phyloP scores from a whole-genome alignment of 2,113 vertebrate genomes.

The Notarius lentiginosus region DNA sequence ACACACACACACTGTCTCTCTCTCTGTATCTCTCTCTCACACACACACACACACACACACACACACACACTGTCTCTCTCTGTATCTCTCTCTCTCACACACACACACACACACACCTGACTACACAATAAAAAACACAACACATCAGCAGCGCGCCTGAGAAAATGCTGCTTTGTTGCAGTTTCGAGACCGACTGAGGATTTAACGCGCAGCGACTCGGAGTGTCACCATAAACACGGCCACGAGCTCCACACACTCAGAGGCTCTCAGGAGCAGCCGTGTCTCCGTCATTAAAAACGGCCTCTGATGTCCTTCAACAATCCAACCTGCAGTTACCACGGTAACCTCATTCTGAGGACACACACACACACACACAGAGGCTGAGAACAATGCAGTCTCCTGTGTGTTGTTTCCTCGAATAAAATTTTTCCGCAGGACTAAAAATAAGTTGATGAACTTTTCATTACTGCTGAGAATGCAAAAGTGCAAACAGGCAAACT shows the following conservation, averaged over 20 bases:
- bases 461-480: constrained; percentile 9
- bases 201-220: neutral
- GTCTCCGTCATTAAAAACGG: constrained; percentile 5
- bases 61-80: too few species aligned
- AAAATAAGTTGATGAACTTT: constrained; percentile 15
- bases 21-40: too few species aligned
- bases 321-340: constrained; percentile 54
- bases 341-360: constrained; percentile 43
- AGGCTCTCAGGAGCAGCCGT: neutral
- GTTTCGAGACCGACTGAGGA: neutral
- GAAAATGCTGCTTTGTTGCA: neutral
- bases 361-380: neutral
- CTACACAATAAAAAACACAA: neutral
- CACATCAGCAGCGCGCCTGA: neutral
- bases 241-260: neutral
- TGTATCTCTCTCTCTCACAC: too few species aligned
- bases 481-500: neutral
- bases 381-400: neutral
- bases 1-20: too few species aligned
- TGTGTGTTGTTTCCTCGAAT: constrained; percentile 8
- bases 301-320: constrained; percentile 49
- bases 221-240: neutral
- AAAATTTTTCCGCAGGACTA: neutral
- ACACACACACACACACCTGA: neutral
- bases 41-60: too few species aligned